Evolutionary conservation across 53 echinoderm and acorn worm species (phyloP), one percentile per base, ranked within the genome.

Genomic region (Stichopus horrens): DNA sequence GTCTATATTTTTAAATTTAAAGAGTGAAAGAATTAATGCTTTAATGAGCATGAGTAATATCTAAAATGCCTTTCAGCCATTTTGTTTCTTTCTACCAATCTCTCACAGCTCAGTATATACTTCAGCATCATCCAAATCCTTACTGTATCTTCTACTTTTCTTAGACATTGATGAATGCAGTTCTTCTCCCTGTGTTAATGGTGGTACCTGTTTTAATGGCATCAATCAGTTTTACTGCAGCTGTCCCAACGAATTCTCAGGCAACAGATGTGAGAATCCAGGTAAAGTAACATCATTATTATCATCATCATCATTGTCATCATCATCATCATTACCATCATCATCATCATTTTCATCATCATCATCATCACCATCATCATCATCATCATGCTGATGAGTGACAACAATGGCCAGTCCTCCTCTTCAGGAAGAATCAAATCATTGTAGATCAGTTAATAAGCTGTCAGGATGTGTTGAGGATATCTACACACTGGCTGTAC

Each of bases 111-210:
- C 37, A 37, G 37, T 37, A 37, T 37, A 37, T 37, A 37, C 37
- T 37, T 37, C 37, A 37, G 37, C 37, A 37, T 37, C 37, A 37
- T 37, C 37, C 37, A 37, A 37, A 37, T 37, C 37, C 37, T 37
- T 37, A 37, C 37, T 37, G 37, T 37, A 37, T 37, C 37, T 37
- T 37, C 2, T 37, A 37, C 37, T 6, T 54, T 7, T 74, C 67
- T n/a, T 76, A 96, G 96, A 96, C 81, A 86, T 93, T n/a, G 88
- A 96, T 76, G 96, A 96, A 58, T 96, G 96, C 81, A 74, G 23
- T 5, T 95, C 93, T 0, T 57, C 87, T 5, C 96, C 96, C 6
- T 96, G 96, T 54, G 16, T 86, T 58, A 94, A 96, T 83, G 77
- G 73, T 66, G 96, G 94, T 57, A 78, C 85, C 9, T 96, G 96